Base-by-base conservation (phyloP, 2,888 invertebrate genomes). In the Strigamia crassipes region DNA sequence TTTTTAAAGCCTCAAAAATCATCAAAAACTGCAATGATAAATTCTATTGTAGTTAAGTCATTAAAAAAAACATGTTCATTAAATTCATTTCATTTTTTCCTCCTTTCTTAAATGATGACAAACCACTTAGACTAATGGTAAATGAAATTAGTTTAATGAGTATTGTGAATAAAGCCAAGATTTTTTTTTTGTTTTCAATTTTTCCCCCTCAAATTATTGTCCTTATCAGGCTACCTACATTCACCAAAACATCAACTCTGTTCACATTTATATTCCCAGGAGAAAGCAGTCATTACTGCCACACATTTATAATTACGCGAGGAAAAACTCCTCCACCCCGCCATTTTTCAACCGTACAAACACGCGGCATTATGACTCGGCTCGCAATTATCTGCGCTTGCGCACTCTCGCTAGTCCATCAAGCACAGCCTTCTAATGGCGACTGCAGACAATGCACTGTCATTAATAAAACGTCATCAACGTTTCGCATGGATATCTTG, bases 381-480 rank as follows among this genome's bases (percentile, higher is more conserved):
- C 61, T 61, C 8, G 61, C 61, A 61, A 61, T 61, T 61, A 61
- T 61, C 61, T 61, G 61, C 61, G 61, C 61, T 23, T 61, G 61
- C 61, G 61, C 61, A 61, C 18, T 23, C 18, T 2, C 61, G 61
- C 61, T 61, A 61, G 61, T 61, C 61, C 61, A 61, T 61, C 61
- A 61, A 61, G 61, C 61, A 61, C 21, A 61, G 61, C 61, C 18
- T 38, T 61, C 61, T 61, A 61, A 61, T 61, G 61, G 61, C 61
- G 61, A 61, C 61, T 61, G 61, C 18, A 61, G 61, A 61, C 61
- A 61, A 61, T 61, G 61, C 21, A 12, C 21, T 15, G 61, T 61
- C 61, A 61, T 61, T 61, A 61, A 61, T 61, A 61, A 61, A 61
- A 21, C 61, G 61, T 61, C 61, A 61, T 61, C 61, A 61, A 61